phyloP scores from a whole-genome alignment of 2,113 vertebrate species.

The Microcebus murinus region DNA sequence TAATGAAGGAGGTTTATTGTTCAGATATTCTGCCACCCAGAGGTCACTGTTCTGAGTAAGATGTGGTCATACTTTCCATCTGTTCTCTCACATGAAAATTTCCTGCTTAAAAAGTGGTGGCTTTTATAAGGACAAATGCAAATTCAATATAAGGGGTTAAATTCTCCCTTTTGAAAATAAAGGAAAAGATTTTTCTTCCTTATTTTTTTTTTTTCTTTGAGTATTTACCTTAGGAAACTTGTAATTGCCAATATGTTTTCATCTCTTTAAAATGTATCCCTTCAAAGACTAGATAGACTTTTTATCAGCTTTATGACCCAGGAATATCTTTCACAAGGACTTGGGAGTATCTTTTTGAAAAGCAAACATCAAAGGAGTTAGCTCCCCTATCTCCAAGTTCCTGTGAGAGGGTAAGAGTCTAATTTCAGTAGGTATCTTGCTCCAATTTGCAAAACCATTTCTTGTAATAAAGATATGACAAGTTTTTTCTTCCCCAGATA shows the following conservation, averaged over 20 bases:
- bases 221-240: constrained; percentile 12
- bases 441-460: background rate
- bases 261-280: background rate
- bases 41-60: background rate
- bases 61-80: background rate
- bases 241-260: background rate
- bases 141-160: background rate
- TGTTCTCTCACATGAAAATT: background rate
- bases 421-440: background rate
- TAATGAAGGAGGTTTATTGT: background rate
- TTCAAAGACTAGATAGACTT: background rate
- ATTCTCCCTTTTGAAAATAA: background rate
- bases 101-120: background rate
- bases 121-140: background rate
- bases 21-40: background rate
- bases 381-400: background rate
- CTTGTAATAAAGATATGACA: background rate
- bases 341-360: background rate
- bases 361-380: background rate
- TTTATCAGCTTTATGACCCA: background rate
- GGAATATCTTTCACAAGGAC: background rate
- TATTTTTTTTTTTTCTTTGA: background rate
- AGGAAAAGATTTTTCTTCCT: background rate
- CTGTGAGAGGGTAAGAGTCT: background rate
- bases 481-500: background rate